These are phyloP conservation scores for Holacanthella duospinosa DNA, from an alignment of 2,888 invertebrate genomes.

Conservation along the genomic window DNA sequence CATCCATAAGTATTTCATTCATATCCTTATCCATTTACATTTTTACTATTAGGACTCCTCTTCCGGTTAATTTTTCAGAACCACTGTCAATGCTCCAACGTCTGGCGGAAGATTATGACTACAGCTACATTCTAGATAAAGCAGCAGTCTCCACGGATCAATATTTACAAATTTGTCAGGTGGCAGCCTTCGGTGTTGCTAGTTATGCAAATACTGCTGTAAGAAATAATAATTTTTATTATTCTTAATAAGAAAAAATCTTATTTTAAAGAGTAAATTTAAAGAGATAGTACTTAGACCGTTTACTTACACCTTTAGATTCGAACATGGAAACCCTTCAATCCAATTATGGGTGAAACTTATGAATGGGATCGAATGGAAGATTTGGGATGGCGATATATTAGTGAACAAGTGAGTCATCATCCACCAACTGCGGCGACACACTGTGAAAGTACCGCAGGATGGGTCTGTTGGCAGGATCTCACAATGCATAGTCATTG, in stretches of 20 bases:
- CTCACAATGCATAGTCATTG: slow-evolving; percentile 99
- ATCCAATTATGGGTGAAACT: slow-evolving; percentile 91
- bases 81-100: slow-evolving; percentile 97
- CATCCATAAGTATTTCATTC: background rate
- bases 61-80: slow-evolving; percentile 98
- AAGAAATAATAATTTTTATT: background rate
- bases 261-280: too few species aligned
- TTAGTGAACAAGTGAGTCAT: slow-evolving; percentile 95
- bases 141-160: slow-evolving; percentile 75
- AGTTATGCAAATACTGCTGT: slow-evolving; percentile 69
- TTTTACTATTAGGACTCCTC: slow-evolving; percentile 72
- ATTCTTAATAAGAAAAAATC: background rate
- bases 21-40: background rate
- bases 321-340: slow-evolving; percentile 91
- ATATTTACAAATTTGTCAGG: slow-evolving; percentile 84
- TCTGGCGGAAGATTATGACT: slow-evolving; percentile 95
- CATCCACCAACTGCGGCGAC: slow-evolving; percentile 97
- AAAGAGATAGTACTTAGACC: background rate
- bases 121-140: slow-evolving; percentile 74
- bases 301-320: slow-evolving; percentile 8
- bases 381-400: slow-evolving; percentile 86
- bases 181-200: slow-evolving; percentile 93
- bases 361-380: slow-evolving; percentile 90
- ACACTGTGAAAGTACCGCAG: slow-evolving; percentile 71
- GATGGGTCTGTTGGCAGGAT: slow-evolving; percentile 96